phyloP scores from a whole-genome alignment of 1,140 invertebrate species.

The Rhyzopertha dominica region DNA sequence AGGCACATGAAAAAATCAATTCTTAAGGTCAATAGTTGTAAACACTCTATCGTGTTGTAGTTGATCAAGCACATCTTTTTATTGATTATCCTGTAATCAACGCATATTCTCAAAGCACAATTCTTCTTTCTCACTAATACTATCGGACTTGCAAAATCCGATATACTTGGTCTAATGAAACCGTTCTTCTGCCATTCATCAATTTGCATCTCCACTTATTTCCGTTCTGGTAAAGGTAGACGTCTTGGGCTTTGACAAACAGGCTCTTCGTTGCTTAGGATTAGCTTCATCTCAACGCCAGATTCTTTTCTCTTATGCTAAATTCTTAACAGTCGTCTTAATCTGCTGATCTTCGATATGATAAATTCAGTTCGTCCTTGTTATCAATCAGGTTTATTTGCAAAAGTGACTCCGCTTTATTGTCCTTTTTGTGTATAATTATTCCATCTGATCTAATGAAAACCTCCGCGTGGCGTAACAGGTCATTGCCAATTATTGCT shows the following conservation, averaged over 20 bases:
- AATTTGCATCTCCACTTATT: constrained; percentile 31
- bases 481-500: too few species aligned
- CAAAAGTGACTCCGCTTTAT: too few species aligned
- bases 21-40: constrained; percentile 25
- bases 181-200: constrained; percentile 34
- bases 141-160: constrained; percentile 45
- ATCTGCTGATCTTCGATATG: constrained; percentile 49
- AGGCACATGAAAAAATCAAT: constrained; percentile 32
- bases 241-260: constrained; percentile 36
- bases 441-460: not conserved
- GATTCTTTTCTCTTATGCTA: constrained; percentile 14
- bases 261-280: constrained; percentile 23
- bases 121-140: constrained; percentile 49
- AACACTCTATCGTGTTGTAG: constrained; percentile 20
- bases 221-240: constrained; percentile 28
- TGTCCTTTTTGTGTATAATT: not conserved
- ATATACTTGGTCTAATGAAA: constrained; percentile 28
- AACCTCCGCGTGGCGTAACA: too few species aligned
- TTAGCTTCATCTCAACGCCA: constrained; percentile 20
- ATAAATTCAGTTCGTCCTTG: too few species aligned
- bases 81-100: constrained; percentile 51
- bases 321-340: constrained; percentile 12
- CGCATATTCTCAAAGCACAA: constrained; percentile 21
- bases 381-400: too few species aligned
- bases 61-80: constrained; percentile 23